Evolutionary conservation across 2,797 vertebrate genomes (phyloP).

Genomic region (Lophius americanus): DNA sequence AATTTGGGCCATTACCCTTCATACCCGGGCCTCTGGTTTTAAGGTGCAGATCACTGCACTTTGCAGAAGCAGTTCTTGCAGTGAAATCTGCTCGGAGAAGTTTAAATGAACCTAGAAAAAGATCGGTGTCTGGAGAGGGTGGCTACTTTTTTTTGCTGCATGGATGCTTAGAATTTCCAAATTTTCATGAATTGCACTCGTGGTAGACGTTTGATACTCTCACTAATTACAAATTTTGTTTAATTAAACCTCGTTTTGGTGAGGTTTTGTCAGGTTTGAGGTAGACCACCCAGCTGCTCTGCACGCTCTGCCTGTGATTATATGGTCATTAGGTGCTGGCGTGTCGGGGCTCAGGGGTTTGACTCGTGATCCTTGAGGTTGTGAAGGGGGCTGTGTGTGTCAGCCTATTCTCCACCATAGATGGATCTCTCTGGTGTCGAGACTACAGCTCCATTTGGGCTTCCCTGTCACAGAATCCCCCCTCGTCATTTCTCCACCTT

Average conservation of each 20-base stretch:
- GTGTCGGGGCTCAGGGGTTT: conserved; percentile 30
- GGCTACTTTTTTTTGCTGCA: conserved; percentile 12
- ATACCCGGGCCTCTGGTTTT: conserved; percentile 44
- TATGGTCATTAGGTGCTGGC: conserved; percentile 54
- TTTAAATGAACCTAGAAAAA: conserved; percentile 32
- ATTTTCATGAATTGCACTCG: conserved; percentile 3
- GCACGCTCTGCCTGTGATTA: conserved; percentile 51
- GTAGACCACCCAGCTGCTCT: conserved; percentile 64
- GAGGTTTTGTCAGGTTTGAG: conserved; percentile 37
- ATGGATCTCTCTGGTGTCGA: conserved; percentile 14
- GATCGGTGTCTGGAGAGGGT: conserved; percentile 23
- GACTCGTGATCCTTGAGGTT: conserved; percentile 36
- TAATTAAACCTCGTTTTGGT: conserved; percentile 25
- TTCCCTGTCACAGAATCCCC: conserved; percentile 45
- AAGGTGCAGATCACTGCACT: conserved; percentile 47
- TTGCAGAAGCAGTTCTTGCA: conserved; percentile 25
- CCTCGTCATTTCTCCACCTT: conserved; percentile 36
- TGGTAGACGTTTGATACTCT: conserved; percentile 24
- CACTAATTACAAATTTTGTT: conserved; percentile 14
- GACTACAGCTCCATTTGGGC: conserved; percentile 40
- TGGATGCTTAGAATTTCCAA: conserved; percentile 15
- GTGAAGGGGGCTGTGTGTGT: conserved; percentile 35
- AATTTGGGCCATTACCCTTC: conserved; percentile 46
- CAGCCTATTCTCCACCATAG: conserved; percentile 38
- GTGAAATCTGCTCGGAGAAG: conserved; percentile 44